Conservation (phyloP, 2,797 vertebrate genomes). For the Denticeps clupeoides region DNA sequence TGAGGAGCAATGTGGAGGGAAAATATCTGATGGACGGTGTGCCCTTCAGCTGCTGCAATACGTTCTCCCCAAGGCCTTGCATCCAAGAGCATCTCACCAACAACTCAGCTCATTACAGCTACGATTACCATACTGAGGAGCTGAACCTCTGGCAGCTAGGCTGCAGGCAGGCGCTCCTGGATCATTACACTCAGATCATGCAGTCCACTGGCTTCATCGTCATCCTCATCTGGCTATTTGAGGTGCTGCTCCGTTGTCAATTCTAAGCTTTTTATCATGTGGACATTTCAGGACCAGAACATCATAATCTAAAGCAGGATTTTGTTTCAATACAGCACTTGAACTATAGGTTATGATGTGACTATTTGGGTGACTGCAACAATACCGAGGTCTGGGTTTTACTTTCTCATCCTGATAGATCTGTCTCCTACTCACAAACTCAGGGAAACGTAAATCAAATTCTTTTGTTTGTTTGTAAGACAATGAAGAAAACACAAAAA, state of each 20-base stretch:
- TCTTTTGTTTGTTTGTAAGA: too few species aligned
- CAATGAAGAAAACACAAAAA: too few species aligned
- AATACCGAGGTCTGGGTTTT: too few species aligned
- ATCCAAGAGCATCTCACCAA: constrained; percentile 74
- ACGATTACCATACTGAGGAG: constrained; percentile 56
- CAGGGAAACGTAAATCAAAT: too few species aligned
- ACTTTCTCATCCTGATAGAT: too few species aligned
- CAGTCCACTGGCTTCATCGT: constrained; percentile 63
- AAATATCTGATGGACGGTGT: constrained; percentile 70
- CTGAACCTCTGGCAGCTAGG: constrained; percentile 73
- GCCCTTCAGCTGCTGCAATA: constrained; percentile 84
- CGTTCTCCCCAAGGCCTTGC: constrained; percentile 70
- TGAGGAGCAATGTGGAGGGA: constrained; percentile 69
- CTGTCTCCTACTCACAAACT: too few species aligned
- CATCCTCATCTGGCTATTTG: constrained; percentile 76
- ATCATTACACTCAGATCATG: constrained; percentile 71
- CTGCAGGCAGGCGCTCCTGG: constrained; percentile 67
- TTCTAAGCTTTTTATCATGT: background rate
- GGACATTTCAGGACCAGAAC: too few species aligned
- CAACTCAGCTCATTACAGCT: constrained; percentile 64
- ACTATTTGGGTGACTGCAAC: too few species aligned
- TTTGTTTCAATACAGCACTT: too few species aligned
- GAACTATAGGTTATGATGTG: too few species aligned
- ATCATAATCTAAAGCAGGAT: too few species aligned
- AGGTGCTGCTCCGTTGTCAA: constrained; percentile 48